Percentiles rank a stretch among this genome's conserved stretches.
Evolutionary conservation across 2,113 vertebrate species (phyloP).

Genomic region (Coracopsis vasa): DNA sequence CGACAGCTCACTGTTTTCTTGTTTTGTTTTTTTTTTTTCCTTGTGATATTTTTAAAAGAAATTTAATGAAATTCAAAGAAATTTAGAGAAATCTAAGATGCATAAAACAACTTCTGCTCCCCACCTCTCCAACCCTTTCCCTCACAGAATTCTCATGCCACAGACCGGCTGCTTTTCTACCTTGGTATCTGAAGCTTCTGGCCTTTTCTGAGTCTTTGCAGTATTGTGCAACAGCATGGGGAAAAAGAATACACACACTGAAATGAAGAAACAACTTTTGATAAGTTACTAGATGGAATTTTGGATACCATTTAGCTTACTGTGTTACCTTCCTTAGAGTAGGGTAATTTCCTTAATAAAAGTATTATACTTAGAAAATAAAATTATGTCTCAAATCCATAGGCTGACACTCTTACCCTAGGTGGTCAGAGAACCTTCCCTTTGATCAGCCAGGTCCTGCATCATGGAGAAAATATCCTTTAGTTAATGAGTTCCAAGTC

Average conservation of each 20-base stretch:
- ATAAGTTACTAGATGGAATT: not conserved
- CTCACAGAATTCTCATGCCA: not conserved
- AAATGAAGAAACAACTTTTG: not conserved
- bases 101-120: not conserved
- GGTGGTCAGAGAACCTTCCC: not conserved
- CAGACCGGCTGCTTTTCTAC: not conserved
- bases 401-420: not conserved
- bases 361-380: not conserved
- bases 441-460: not conserved
- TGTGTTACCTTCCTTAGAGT: not conserved
- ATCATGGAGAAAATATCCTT: not conserved
- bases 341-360: not conserved
- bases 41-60: not conserved
- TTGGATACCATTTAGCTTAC: not conserved
- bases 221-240: not conserved
- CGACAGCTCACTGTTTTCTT: not conserved
- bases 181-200: not conserved
- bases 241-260: not conserved
- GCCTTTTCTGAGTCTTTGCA: not conserved
- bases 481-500: not conserved
- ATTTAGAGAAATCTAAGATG: not conserved
- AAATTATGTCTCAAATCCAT: not conserved
- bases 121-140: not conserved
- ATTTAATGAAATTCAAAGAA: no score
- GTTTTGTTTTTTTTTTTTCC: not conserved